Evolutionary conservation across 1,140 invertebrate species (phyloP).

Genomic region (Mesaphorura yosii): DNA sequence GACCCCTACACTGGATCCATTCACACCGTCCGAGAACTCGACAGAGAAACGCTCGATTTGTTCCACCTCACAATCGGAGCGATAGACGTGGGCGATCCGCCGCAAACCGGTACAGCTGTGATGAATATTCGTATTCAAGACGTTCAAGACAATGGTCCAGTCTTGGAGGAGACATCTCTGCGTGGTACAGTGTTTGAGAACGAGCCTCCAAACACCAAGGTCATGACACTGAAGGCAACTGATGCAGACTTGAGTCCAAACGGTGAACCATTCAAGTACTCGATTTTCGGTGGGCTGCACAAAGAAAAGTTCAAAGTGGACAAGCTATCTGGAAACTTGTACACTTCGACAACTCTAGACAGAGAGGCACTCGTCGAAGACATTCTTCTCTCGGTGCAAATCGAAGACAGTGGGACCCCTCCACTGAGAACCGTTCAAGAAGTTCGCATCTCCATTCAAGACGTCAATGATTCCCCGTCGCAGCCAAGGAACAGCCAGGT

Average conservation of each 20-base stretch:
- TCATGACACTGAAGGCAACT: conserved; percentile 69
- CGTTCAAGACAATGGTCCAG: conserved; percentile 86
- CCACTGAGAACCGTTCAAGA: conserved; percentile 64
- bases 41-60: conserved; percentile 62
- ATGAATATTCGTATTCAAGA: conserved; percentile 67
- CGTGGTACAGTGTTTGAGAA: conserved; percentile 75
- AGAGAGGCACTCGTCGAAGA: conserved; percentile 63
- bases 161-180: conserved; percentile 57
- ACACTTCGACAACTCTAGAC: conserved; percentile 65
- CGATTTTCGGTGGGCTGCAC: conserved; percentile 62
- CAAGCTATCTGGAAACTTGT: conserved; percentile 62
- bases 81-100: conserved; percentile 73
- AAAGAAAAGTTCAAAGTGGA: conserved; percentile 63
- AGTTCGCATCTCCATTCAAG: conserved; percentile 63
- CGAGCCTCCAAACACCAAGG: conserved; percentile 65
- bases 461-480: conserved; percentile 87
- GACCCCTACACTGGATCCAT: conserved; percentile 72
- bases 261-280: conserved; percentile 76
- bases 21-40: conserved; percentile 59
- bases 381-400: conserved; percentile 58
- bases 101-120: conserved; percentile 73
- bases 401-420: conserved; percentile 77
- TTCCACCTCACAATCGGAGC: conserved; percentile 79
- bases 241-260: conserved; percentile 87
- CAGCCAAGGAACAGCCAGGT: conserved; percentile 67